Base-by-base conservation (phyloP, 2,888 invertebrate genomes). In the Bellardia pandia region DNA sequence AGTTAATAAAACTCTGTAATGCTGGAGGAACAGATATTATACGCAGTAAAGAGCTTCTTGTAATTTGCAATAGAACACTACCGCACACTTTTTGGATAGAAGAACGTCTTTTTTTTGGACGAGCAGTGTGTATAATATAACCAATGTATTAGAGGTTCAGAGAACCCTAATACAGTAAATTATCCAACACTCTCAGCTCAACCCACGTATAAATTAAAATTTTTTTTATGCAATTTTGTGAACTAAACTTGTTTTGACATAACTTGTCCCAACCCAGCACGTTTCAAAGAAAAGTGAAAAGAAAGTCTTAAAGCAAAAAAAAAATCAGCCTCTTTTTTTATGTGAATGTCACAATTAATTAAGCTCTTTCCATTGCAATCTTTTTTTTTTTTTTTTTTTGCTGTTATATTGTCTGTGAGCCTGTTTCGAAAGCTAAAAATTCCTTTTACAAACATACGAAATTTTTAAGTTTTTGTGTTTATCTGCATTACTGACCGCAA, bases 401-500 rank as follows among this genome's bases (percentile, higher is more conserved):
- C 40, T 16, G 14, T 64, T n/a, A n/a, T 30, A 16, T 48, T 42
- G 33, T 16, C 8, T 30, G 1, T 40, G 13, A 23, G 53, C 16
- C 5, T 6, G 14, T 40, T 64, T 16, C 9, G 9, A 53, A 69
- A 69, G 30, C 30, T 42, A 53, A 60, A 75, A 33, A n/a, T 56
- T 23, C 16, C 8, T 33, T 16, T 14, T 2, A 42, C 37, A 58
- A 51, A 42, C n/a, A 37, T 66, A 75, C 13, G 11, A 84, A 69
- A 56, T 66, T 83, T 66, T 77, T 82, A 68, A 68, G 62, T 85
- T 76, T 66, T 75, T 48, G n/a, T 68, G 51, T 69, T 84, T 85
- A 87, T 87, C 87, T 87, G 85, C 87, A 87, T 81, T 85, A 85
- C 85, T 85, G 53, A 87, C 87, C 87, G 85, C 85, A 87, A 82